phyloP scores from a whole-genome alignment of 2,797 vertebrate species.

The Anniella stebbinsi region DNA sequence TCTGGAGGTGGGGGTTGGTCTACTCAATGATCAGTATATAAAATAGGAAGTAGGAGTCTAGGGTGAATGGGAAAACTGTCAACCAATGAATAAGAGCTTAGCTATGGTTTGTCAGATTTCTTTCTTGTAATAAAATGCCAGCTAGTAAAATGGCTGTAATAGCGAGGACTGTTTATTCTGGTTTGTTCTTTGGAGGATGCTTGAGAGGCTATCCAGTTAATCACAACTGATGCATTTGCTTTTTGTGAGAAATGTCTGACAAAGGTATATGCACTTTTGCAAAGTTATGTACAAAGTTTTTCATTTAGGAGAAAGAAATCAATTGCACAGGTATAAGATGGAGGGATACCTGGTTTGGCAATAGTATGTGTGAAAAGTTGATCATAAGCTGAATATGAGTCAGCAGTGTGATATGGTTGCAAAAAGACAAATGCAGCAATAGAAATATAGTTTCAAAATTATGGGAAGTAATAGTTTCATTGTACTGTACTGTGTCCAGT shows the following conservation, averaged over 20 bases:
- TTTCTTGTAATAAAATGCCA: not conserved
- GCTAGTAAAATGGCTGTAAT: not conserved
- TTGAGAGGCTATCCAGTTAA: not conserved
- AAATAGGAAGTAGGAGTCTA: not conserved
- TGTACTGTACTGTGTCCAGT: no score
- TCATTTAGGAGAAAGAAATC: not conserved
- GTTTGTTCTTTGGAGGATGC: not conserved
- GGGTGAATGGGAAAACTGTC: not conserved
- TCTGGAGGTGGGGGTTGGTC: not conserved
- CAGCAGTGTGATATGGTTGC: no score
- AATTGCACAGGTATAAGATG: not conserved
- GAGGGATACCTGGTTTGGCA: no score
- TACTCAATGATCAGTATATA: not conserved
- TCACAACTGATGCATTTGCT: not conserved
- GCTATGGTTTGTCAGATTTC: not conserved
- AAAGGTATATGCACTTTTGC: not conserved
- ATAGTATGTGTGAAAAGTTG: no score
- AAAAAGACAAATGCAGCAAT: no score
- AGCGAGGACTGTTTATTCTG: not conserved
- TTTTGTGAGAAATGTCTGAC: not conserved
- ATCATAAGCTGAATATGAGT: no score
- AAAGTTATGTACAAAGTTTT: not conserved
- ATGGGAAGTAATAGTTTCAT: no score
- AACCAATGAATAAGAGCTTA: not conserved
- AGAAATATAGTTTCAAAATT: no score